phyloP scores from a whole-genome alignment of 2,113 vertebrate species.

The Gobiocypris rarus region DNA sequence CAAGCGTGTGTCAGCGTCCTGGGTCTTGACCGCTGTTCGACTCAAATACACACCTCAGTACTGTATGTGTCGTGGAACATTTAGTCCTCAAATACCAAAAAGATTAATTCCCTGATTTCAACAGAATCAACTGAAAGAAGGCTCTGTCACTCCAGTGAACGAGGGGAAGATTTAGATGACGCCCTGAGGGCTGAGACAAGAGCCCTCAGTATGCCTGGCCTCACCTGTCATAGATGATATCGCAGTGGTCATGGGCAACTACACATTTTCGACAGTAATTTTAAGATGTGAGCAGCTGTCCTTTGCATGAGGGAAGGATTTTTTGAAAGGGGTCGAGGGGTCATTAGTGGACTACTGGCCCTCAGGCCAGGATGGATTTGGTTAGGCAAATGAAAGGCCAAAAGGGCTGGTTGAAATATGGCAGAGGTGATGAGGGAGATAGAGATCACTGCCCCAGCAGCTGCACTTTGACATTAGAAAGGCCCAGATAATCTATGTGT shows the following conservation, averaged over 20 bases:
- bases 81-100: not conserved
- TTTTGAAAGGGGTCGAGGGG: not conserved
- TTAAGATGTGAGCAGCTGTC: conserved; percentile 50
- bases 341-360: conserved; percentile 33
- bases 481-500: conserved; percentile 37
- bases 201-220: conserved; percentile 24
- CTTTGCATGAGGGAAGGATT: not conserved
- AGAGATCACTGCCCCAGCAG: conserved; percentile 57
- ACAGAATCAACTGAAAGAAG: not conserved
- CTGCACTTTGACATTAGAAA: conserved; percentile 58
- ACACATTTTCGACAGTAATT: conserved; percentile 35
- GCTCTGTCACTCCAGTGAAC: not conserved
- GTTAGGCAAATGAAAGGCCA: conserved; percentile 65
- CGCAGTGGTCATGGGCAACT: conserved; percentile 39
- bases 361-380: conserved; percentile 59
- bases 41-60: conserved; percentile 10
- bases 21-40: conserved; percentile 9
- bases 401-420: conserved; percentile 61
- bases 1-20: not conserved
- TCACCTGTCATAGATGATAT: conserved; percentile 35
- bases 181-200: conserved; percentile 25
- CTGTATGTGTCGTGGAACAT: not conserved
- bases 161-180: conserved; percentile 8
- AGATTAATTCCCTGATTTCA: conserved; percentile 3
- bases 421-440: conserved; percentile 28